These are phyloP conservation scores for Cataglyphis albicans DNA, from an alignment of 2,888 invertebrate genomes.

Conservation along the genomic window DNA sequence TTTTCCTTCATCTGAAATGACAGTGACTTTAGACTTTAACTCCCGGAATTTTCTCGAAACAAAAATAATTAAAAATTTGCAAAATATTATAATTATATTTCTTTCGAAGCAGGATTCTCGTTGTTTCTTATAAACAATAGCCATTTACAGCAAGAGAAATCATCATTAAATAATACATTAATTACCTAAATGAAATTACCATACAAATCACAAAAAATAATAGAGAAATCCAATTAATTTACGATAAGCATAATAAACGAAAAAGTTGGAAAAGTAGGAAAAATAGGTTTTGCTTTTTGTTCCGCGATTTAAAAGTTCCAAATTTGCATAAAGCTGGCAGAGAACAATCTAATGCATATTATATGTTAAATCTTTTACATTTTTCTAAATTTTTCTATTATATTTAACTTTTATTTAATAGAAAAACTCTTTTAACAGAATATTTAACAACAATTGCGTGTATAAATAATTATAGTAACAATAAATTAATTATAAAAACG, in stretches of 20 bases:
- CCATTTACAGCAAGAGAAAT: background rate
- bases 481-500: background rate
- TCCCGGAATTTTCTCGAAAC: background rate
- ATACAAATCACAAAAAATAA: background rate
- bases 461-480: background rate
- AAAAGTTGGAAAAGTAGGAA: slow-evolving; percentile 3
- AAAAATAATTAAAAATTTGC: background rate
- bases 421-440: too few species aligned
- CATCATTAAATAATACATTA: background rate
- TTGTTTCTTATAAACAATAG: background rate
- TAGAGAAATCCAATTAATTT: background rate
- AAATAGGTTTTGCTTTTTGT: background rate
- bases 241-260: background rate
- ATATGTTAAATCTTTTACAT: background rate
- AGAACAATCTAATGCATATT: background rate
- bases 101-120: background rate
- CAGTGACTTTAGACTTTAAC: background rate
- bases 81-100: slow-evolving; percentile 5
- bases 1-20: background rate
- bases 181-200: background rate
- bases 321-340: slow-evolving; percentile 24
- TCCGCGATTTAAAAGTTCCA: background rate
- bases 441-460: too few species aligned
- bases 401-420: background rate
- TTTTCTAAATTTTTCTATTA: background rate